Evolutionary conservation across 1,140 invertebrate genomes (phyloP).

Genomic region (Hetaerina americana): DNA sequence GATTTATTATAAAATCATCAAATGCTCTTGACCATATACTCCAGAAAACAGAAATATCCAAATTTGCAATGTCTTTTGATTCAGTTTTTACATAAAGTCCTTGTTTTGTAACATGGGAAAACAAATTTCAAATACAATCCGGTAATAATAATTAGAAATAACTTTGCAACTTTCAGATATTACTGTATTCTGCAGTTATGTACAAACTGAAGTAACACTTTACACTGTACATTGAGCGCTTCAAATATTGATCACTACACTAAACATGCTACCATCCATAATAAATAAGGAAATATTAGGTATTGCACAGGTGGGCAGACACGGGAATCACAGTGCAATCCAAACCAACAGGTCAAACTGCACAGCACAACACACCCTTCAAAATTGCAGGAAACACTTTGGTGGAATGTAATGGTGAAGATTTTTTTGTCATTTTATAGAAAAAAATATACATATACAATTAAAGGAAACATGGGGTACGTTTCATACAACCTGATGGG

Average conservation of each 20-base stretch:
- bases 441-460: slow-evolving; percentile 5
- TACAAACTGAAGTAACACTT: slow-evolving; percentile 18
- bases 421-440: slow-evolving; percentile 6
- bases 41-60: slow-evolving; percentile 21
- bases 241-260: slow-evolving; percentile 17
- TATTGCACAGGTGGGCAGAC: slow-evolving; percentile 15
- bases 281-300: slow-evolving; percentile 14
- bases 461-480: slow-evolving; percentile 2
- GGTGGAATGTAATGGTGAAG: slow-evolving; percentile 17
- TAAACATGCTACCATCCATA: slow-evolving; percentile 17
- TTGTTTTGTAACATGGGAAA: neutral
- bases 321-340: slow-evolving; percentile 11
- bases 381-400: slow-evolving; percentile 14
- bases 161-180: slow-evolving; percentile 13
- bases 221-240: slow-evolving; percentile 22
- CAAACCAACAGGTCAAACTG: slow-evolving; percentile 11
- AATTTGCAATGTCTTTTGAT: slow-evolving; percentile 19
- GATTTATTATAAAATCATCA: slow-evolving; percentile 25
- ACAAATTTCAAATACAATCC: slow-evolving; percentile 3
- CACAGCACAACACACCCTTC: slow-evolving; percentile 13
- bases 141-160: neutral
- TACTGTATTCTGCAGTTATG: slow-evolving; percentile 12
- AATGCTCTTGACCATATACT: slow-evolving; percentile 22
- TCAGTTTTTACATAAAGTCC: slow-evolving; percentile 9
- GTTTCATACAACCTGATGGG: slow-evolving; percentile 6